These are phyloP conservation scores for Phymanthus crucifer DNA, from an alignment of 92 coral and sea anemone species.

Conservation along the genomic window DNA sequence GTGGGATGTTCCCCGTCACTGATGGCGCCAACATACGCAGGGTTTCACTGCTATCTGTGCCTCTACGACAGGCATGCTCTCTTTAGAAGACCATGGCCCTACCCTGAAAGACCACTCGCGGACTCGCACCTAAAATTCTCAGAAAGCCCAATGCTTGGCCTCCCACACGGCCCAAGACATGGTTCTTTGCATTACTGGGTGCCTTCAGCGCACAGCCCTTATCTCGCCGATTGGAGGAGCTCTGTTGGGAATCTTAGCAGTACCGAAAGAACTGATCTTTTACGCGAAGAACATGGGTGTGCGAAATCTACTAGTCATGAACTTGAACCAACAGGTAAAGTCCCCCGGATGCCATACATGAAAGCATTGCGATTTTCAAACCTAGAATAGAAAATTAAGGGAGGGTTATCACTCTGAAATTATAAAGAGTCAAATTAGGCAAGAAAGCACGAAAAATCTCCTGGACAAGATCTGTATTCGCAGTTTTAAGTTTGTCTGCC, in stretches of 20 bases:
- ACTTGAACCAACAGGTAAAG: conserved; percentile 11
- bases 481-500: no score
- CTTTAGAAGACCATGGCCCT: conserved; percentile 23
- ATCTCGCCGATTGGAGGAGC: conserved; percentile 21
- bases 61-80: conserved; percentile 43
- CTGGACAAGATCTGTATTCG: no score
- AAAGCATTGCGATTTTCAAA: neutral
- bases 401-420: no score
- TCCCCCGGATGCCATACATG: neutral
- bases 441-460: no score
- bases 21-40: conserved; percentile 3
- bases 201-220: neutral
- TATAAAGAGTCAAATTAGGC: no score
- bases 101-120: conserved; percentile 27
- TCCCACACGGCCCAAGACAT: conserved; percentile 17
- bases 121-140: conserved; percentile 37
- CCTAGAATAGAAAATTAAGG: no score
- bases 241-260: conserved; percentile 14
- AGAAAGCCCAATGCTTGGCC: conserved; percentile 31
- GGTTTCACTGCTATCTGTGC: conserved; percentile 36
- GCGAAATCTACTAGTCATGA: neutral
- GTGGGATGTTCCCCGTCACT: neutral
- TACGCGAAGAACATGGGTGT: conserved; percentile 7
- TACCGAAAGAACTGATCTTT: neutral
- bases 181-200: conserved; percentile 23